A percentile compares a stretch with the other conserved stretches of the same genome.
Conservation (phyloP, 2,797 vertebrate genomes). For the Psittacula echo region DNA sequence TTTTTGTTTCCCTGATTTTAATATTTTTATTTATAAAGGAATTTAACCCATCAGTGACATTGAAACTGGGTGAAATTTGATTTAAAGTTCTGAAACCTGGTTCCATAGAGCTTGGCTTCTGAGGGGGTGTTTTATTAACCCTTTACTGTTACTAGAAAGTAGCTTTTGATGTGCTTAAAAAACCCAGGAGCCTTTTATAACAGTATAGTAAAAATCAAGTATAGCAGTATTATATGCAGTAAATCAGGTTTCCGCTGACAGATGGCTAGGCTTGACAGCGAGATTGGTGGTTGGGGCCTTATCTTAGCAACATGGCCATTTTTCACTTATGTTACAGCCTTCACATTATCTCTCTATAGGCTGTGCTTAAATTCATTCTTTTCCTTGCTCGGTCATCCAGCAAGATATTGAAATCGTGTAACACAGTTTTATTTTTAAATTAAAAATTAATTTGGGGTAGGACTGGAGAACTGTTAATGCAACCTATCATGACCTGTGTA, state of each 20-base stretch:
- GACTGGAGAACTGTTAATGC: neutral
- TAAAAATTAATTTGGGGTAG: neutral
- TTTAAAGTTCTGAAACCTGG: neutral
- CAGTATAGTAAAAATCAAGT: constrained; percentile 38
- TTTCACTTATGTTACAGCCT: constrained; percentile 31
- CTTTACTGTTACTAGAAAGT: constrained; percentile 17
- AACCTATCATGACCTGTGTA: neutral
- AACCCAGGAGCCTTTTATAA: neutral
- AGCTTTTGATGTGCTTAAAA: constrained; percentile 15
- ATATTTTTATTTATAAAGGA: constrained; percentile 11
- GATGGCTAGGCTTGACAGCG: constrained; percentile 60
- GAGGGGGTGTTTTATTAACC: constrained; percentile 37
- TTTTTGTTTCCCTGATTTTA: neutral
- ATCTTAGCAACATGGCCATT: constrained; percentile 39
- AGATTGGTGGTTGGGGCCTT: constrained; percentile 60
- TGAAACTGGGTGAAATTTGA: constrained; percentile 9
- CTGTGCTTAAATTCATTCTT: constrained; percentile 17
- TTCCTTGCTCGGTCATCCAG: neutral
- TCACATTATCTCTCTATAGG: constrained; percentile 40
- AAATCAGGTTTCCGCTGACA: constrained; percentile 67
- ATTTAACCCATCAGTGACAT: neutral
- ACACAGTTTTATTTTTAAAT: neutral
- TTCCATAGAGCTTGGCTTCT: constrained; percentile 3
- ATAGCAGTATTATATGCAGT: constrained; percentile 45
- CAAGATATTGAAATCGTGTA: constrained; percentile 36